These are phyloP conservation scores for Zaprionus camerounensis DNA, from an alignment of 1,140 invertebrate species.

Conservation along the genomic window DNA sequence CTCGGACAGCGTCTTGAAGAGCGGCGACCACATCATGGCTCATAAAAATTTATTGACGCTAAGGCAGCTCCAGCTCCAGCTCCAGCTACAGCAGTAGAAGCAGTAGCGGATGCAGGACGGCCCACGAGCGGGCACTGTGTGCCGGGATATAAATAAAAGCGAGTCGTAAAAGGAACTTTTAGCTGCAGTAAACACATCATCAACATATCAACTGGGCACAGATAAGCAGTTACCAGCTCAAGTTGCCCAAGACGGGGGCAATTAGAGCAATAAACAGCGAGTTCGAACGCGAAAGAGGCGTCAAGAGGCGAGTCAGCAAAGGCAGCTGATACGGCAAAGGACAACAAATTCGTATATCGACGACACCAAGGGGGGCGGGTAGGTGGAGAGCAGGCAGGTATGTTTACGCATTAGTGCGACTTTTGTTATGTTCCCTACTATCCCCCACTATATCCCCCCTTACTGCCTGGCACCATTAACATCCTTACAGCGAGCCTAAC, in stretches of 20 bases:
- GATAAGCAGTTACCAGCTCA: slow-evolving; percentile 78
- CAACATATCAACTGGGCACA: slow-evolving; percentile 81
- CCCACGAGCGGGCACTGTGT: slow-evolving; percentile 46
- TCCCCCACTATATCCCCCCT: background rate
- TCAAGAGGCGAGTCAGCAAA: slow-evolving; percentile 60
- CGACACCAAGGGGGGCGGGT: background rate
- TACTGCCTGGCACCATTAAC: background rate
- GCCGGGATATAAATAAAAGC: slow-evolving; percentile 76
- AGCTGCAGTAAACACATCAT: slow-evolving; percentile 82
- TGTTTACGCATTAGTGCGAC: slow-evolving; percentile 4
- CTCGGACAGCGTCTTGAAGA: slow-evolving; percentile 59
- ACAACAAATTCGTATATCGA: slow-evolving; percentile 44
- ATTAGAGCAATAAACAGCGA: slow-evolving; percentile 76
- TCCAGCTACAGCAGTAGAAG: background rate
- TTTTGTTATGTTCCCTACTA: background rate
- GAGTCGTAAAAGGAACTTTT: slow-evolving; percentile 81
- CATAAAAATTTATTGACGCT: slow-evolving; percentile 82
- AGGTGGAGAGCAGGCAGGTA: slow-evolving; percentile 9
- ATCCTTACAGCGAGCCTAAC: background rate
- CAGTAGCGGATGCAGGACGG: background rate
- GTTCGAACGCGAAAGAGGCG: slow-evolving; percentile 79
- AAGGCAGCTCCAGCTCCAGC: slow-evolving; percentile 44
- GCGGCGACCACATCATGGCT: slow-evolving; percentile 73
- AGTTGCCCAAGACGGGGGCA: slow-evolving; percentile 66
- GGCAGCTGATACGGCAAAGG: slow-evolving; percentile 45